Evolutionary conservation across 2,113 vertebrate species (phyloP), one percentile per base, ranked within the genome.

Genomic region (Bombycilla garrulus): DNA sequence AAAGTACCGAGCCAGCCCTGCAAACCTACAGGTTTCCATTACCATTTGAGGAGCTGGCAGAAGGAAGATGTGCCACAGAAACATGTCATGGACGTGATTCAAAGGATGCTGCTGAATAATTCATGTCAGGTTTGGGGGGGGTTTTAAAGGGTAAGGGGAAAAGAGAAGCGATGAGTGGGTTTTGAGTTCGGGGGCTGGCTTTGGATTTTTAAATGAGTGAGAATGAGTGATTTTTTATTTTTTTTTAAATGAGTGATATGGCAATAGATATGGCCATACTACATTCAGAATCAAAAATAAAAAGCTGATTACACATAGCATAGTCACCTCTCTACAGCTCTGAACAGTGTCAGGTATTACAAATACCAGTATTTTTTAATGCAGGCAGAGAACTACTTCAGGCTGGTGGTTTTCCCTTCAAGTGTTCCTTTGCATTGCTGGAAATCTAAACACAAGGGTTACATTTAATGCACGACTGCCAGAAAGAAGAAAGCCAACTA

Each of bases 21-120:
- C 60, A 86, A 92, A 66, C 88, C 67, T 70, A 78, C 51, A 15
- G 85, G 86, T 61, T 96, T 90, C 45, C 79, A 67, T 44, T 15
- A 88, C 65, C 1, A 0, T 69, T 67, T 77, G 56, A 92, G 76
- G 51, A 95, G 81, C 54, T 74, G 85, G 87, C 81, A 96, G 67
- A 70, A 83, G 56, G 85, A 94, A 77, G 87, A 92, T 31, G 65
- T 71, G 73, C 94, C 77, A 74, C 80, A 42, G 47, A 77, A 92
- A 94, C 28, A 2, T 58, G 85, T 88, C 87, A 78, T 11, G 17
- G 71, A 90, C 0, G 3, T 90, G 92, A 96, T 83, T 90, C 88
- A 95, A 95, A 90, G 60, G 76, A 95, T 57, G 61, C n/a, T 88
- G 71, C 51, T 91, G 92, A 97, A 82, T 92, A 92, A 95, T 64